Percentiles rank a stretch among this genome's conserved stretches.
Conservation (phyloP, 2,113 vertebrate species). For the Apteryx owenii region DNA sequence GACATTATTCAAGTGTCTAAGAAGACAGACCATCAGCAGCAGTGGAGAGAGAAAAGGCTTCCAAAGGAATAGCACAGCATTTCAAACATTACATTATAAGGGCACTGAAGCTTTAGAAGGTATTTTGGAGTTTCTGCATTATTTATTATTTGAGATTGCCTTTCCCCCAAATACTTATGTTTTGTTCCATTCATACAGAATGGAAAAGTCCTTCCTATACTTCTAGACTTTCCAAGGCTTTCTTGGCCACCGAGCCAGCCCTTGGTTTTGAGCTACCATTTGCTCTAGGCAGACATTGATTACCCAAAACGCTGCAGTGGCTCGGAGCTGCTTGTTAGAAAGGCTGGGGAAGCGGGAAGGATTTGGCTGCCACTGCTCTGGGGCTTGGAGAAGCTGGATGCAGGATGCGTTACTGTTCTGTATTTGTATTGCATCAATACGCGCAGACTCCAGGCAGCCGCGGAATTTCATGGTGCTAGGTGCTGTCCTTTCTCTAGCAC, state of each 20-base stretch:
- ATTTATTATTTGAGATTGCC: slow-evolving; percentile 68
- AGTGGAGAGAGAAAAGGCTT: slow-evolving; percentile 38
- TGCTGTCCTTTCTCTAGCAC: background rate
- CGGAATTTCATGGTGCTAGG: background rate
- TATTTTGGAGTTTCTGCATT: slow-evolving; percentile 53
- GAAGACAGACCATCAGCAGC: slow-evolving; percentile 46
- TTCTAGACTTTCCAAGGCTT: background rate
- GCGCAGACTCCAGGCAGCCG: background rate
- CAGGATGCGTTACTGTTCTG: background rate
- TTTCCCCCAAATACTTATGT: background rate
- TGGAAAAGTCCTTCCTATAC: background rate
- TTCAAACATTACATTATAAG: slow-evolving; percentile 57
- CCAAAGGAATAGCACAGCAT: slow-evolving; percentile 34
- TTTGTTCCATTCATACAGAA: slow-evolving; percentile 13
- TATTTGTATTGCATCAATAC: background rate
- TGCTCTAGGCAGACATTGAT: background rate
- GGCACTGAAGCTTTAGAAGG: slow-evolving; percentile 35
- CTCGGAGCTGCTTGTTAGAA: background rate
- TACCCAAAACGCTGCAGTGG: background rate
- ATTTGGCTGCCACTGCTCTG: background rate
- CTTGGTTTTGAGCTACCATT: background rate
- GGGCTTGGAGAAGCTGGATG: background rate
- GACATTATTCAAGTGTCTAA: slow-evolving; percentile 63
- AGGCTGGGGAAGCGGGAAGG: background rate
- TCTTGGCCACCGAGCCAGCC: background rate